phyloP scores from a whole-genome alignment of 2,888 invertebrate genomes.

The Macrosiphum euphorbiae region DNA sequence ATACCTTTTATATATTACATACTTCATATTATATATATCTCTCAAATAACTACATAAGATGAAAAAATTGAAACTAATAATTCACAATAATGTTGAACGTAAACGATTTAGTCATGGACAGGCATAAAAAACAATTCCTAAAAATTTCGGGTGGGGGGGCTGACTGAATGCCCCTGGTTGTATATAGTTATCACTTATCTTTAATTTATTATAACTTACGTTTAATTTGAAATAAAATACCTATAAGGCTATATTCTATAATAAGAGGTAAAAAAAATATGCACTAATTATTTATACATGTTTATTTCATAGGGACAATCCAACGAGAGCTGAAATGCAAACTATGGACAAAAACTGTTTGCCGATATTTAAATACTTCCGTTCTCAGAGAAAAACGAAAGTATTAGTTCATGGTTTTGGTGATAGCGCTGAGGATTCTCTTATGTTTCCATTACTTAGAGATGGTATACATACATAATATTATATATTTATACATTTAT shows the following conservation, averaged over 20 bases:
- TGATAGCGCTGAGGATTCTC: constrained; percentile 68
- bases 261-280: neutral
- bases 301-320: constrained; percentile 66
- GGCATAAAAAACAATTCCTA: no score
- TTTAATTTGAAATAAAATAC: neutral
- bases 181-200: no score
- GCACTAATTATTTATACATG: neutral
- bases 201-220: no score
- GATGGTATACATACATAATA: constrained; percentile 67
- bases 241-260: neutral
- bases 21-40: no score
- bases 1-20: no score
- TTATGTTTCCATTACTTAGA: constrained; percentile 68
- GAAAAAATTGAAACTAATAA: no score
- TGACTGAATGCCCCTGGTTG: no score
- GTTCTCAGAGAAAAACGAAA: constrained; percentile 68
- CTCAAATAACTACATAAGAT: no score
- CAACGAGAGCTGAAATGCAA: constrained; percentile 67
- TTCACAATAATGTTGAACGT: no score
- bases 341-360: constrained; percentile 67
- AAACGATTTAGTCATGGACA: no score
- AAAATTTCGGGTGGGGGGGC: no score
- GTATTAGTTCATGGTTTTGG: constrained; percentile 69
- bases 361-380: constrained; percentile 68
- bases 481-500: neutral